These are phyloP conservation scores for Drosophila asahinai DNA, from an alignment of 1,140 invertebrate genomes.

Conservation along the genomic window DNA sequence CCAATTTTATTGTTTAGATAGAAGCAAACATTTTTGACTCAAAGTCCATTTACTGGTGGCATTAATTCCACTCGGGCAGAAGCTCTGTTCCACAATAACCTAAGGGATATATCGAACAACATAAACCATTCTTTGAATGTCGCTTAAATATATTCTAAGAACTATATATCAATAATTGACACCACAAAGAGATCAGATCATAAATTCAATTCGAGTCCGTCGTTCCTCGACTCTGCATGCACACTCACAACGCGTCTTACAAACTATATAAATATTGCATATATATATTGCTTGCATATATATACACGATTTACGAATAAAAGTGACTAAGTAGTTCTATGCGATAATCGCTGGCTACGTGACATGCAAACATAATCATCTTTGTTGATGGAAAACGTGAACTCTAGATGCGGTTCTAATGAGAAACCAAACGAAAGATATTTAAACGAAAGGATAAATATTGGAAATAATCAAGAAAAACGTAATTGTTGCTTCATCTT, in stretches of 20 bases:
- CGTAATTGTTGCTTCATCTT: constrained; percentile 6
- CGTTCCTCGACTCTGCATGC: constrained; percentile 19
- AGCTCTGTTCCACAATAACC: constrained; percentile 6
- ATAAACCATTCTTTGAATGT: constrained; percentile 24
- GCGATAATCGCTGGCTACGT: constrained; percentile 34
- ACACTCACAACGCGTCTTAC: constrained; percentile 21
- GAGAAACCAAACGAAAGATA: constrained; percentile 27
- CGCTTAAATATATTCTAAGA: constrained; percentile 18
- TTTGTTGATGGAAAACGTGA: constrained; percentile 8
- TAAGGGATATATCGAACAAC: constrained; percentile 19
- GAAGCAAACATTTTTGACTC: background rate
- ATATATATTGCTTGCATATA: background rate
- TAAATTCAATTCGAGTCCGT: background rate
- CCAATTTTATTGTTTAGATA: background rate
- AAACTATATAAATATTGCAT: constrained; percentile 18
- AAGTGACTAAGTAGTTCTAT: constrained; percentile 21
- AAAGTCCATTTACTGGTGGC: background rate
- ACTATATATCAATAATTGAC: constrained; percentile 8
- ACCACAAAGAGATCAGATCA: constrained; percentile 11
- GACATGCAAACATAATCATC: constrained; percentile 36
- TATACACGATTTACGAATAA: constrained; percentile 31
- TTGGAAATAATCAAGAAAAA: constrained; percentile 20
- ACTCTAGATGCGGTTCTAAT: constrained; percentile 20
- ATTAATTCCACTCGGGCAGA: constrained; percentile 7
- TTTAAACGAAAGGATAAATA: constrained; percentile 30